These are phyloP conservation scores for Tapirus indicus DNA, from an alignment of 2,797 vertebrate genomes.

Conservation along the genomic window DNA sequence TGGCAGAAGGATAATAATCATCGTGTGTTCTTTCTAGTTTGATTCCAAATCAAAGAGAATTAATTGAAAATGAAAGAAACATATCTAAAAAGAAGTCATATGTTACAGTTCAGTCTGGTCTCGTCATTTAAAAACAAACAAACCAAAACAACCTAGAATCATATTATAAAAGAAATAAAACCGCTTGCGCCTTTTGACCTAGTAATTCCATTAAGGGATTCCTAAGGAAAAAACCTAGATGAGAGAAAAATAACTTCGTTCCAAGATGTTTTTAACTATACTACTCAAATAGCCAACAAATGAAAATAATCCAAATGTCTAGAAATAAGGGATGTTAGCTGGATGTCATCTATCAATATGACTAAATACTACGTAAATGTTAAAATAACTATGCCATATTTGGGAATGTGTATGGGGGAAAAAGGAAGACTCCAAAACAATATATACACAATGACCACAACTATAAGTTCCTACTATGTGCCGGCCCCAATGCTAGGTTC, in stretches of 20 bases:
- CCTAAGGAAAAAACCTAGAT: not conserved
- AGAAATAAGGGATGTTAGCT: conserved; percentile 49
- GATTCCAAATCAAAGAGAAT: not conserved
- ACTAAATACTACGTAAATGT: conserved; percentile 23
- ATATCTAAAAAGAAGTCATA: not conserved
- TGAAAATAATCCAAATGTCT: conserved; percentile 56
- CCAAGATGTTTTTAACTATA: conserved; percentile 46
- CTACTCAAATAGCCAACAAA: conserved; percentile 34
- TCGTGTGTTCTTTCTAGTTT: not conserved
- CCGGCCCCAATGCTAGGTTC: not conserved
- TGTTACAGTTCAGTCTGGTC: not conserved
- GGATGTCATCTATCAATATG: conserved; percentile 3
- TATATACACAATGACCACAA: not conserved
- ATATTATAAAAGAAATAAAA: conserved; percentile 36
- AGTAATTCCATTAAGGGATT: not conserved
- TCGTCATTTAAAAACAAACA: not conserved
- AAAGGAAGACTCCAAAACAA: not conserved
- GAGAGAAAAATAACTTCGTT: conserved; percentile 55
- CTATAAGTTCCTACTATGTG: not conserved
- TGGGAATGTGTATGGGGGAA: not conserved
- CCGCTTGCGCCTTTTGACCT: not conserved
- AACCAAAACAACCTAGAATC: not conserved
- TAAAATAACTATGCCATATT: conserved; percentile 12
- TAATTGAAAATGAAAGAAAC: not conserved
- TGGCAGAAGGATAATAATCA: not conserved